Base-by-base conservation (phyloP, 2,113 vertebrate genomes). In the Mormyrus lacerda region DNA sequence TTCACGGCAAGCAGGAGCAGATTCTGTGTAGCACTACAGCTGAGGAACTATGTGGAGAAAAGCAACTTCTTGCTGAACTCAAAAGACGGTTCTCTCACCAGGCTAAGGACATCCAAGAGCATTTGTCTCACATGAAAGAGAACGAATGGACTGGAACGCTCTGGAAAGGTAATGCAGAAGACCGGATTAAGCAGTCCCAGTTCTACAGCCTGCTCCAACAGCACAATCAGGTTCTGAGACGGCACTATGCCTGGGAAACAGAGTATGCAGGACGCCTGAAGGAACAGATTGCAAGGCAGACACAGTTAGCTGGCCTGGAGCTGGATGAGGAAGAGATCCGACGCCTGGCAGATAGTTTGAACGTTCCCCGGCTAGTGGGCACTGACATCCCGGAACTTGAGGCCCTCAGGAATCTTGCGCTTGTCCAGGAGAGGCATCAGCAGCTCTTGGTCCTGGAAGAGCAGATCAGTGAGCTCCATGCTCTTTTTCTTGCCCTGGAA, bases 401-500 rank as follows among this genome's bases (percentile, higher is more conserved):
- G 65, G 93, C 93, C 88, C 90, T 91, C 82, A 92, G 92, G 1
- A 92, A 92, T 4, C 31, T 95, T 13, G 91, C 92, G 24, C 8
- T 91, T 89, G 93, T 91, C 5, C 94, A 93, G 15, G 91, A 90
- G 10, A 90, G 91, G 0, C 94, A 93, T 85, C 91, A 85, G 82
- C 94, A 96, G 91, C 93, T 95, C 4, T 89, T 94, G 1, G 94
- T 94, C 42, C 90, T 96, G 90, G 95, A 96, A n/a, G 89, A 11
- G 11, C 94, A 94, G 90, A 90, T 95, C 79, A 39, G 21, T 0
- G 94, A 95, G 90, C 91, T 95, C n/a, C 92, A 90, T 0, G 69
- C 87, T 9, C 93, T 95, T 47, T 95, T 96, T 91, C 35, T 94
- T 9, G 92, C 93, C 91, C 83, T 95, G 91, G 93, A 94, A 65